Conservation (phyloP, 1,140 invertebrate genomes). For the Meloidogyne chitwoodi region DNA sequence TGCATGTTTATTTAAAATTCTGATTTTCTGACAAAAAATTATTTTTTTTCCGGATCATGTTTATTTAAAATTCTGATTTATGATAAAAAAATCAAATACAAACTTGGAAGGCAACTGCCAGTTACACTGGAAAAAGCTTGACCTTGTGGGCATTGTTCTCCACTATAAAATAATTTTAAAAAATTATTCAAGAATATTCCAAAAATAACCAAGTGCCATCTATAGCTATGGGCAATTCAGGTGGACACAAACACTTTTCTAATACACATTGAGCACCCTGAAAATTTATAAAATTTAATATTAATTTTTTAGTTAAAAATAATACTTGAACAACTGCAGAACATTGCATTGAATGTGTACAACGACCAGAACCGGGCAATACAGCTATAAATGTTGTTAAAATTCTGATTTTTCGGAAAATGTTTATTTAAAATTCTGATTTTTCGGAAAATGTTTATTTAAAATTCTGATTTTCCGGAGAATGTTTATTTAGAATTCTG, state of each 20-base stretch:
- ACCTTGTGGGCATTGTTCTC: slow-evolving; percentile 43
- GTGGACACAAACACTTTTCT: slow-evolving; percentile 51
- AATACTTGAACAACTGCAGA: slow-evolving; percentile 46
- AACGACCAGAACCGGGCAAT: slow-evolving; percentile 47
- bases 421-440: background rate
- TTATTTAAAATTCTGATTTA: too few relatives aligned
- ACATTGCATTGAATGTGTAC: slow-evolving; percentile 55
- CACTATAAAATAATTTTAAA: slow-evolving; percentile 15
- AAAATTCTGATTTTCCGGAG: background rate
- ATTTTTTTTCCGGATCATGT: background rate
- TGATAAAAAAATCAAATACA: background rate
- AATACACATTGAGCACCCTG: slow-evolving; percentile 48
- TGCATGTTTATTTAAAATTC: background rate
- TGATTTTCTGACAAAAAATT: background rate
- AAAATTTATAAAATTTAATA: background rate
- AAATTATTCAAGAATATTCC: background rate
- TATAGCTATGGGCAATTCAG: slow-evolving; percentile 45
- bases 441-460: background rate
- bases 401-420: background rate
- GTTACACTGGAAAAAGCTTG: slow-evolving; percentile 49
- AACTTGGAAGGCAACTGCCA: slow-evolving; percentile 55
- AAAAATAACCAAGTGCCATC: slow-evolving; percentile 50
- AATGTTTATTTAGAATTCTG: background rate
- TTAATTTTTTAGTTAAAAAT: background rate
- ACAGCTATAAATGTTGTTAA: slow-evolving; percentile 42